These are phyloP conservation scores for Magallana gigas DNA, from an alignment of 1,140 invertebrate genomes.

Conservation along the genomic window DNA sequence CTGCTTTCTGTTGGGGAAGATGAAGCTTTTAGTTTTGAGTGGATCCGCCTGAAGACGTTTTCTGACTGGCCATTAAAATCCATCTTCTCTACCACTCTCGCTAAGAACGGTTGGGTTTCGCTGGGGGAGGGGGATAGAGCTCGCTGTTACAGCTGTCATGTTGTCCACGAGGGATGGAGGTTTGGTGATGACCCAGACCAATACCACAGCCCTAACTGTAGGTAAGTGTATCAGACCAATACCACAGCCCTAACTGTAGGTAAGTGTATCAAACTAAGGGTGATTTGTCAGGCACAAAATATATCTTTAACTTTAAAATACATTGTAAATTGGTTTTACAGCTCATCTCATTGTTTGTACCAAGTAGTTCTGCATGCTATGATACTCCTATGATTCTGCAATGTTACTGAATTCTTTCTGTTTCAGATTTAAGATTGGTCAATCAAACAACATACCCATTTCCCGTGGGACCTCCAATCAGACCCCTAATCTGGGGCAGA, in stretches of 20 bases:
- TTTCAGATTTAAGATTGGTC: neutral
- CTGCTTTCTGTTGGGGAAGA: slow-evolving; percentile 2
- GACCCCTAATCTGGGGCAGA: neutral
- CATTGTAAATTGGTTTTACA: no score
- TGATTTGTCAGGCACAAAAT: no score
- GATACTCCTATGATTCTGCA: no score
- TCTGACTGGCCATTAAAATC: neutral
- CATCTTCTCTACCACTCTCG: neutral
- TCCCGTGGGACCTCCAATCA: neutral
- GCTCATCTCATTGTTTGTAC: neutral
- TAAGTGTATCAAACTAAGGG: neutral
- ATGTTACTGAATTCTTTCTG: neutral
- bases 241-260: neutral
- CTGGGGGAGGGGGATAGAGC: neutral
- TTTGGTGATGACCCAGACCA: neutral
- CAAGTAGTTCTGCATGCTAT: neutral
- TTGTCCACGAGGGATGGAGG: neutral
- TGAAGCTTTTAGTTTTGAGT: neutral
- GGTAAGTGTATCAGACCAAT: neutral
- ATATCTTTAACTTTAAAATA: no score
- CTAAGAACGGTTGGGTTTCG: neutral
- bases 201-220: neutral
- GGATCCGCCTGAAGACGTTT: neutral
- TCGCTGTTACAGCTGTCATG: slow-evolving; percentile 9
- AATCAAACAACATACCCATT: neutral